Conservation (phyloP, 2,113 vertebrate genomes). For the Hyla sarda region DNA sequence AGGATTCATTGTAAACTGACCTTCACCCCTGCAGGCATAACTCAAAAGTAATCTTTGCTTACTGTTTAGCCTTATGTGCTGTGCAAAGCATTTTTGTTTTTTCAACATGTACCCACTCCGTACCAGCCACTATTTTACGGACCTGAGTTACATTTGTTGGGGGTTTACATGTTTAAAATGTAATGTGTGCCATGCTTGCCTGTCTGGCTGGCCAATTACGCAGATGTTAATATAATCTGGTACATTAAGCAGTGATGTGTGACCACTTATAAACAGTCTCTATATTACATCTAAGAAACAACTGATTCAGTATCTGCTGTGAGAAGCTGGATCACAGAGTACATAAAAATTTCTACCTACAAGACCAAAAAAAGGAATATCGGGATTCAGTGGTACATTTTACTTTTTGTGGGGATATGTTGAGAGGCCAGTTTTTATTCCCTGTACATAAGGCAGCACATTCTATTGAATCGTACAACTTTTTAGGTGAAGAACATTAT, state of each 20-base stretch:
- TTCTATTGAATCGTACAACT: not conserved
- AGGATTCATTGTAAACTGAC: not conserved
- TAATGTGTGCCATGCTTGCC: not conserved
- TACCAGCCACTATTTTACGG: not conserved
- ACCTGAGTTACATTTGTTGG: not conserved
- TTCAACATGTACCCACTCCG: not conserved
- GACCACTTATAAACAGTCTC: not conserved
- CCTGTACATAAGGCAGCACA: not conserved
- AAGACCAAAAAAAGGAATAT: not conserved
- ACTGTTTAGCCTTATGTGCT: too few relatives aligned
- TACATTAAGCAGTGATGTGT: too few relatives aligned
- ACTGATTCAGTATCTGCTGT: too few relatives aligned
- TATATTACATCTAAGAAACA: not conserved
- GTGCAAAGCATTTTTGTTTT: too few relatives aligned
- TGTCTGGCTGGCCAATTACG: not conserved
- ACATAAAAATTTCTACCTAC: not conserved
- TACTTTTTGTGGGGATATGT: not conserved
- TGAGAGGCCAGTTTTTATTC: not conserved
- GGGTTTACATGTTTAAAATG: too few relatives aligned
- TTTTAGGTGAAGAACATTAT: not conserved
- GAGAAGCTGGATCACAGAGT: too few relatives aligned
- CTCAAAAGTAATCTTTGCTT: too few relatives aligned
- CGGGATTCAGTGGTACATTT: not conserved
- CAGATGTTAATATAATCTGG: not conserved
- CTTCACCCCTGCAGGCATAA: too few relatives aligned